These are phyloP conservation scores for Seriola aureovittata DNA, from an alignment of 2,113 vertebrate genomes.

Conservation along the genomic window DNA sequence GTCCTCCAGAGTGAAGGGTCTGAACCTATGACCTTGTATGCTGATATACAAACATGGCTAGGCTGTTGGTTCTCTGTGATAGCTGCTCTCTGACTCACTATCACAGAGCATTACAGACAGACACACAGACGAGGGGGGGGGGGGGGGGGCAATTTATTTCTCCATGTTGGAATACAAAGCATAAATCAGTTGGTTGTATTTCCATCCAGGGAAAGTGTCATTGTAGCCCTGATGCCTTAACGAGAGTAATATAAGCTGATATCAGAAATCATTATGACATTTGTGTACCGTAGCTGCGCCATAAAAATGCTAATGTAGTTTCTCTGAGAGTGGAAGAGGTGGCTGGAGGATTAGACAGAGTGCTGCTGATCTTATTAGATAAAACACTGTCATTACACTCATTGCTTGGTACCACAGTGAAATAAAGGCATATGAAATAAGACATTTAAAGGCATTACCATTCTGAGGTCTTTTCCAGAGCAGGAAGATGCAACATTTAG, in stretches of 20 bases:
- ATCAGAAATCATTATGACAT: constrained; percentile 66
- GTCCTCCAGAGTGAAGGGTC: too few species aligned
- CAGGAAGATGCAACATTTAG: not conserved
- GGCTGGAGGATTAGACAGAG: constrained; percentile 36
- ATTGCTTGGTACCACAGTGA: not conserved
- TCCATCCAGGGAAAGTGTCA: constrained; percentile 33
- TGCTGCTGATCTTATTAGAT: constrained; percentile 57
- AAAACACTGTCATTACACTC: constrained; percentile 47
- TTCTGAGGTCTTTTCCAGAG: not conserved
- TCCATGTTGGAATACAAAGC: constrained; percentile 4
- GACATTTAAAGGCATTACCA: not conserved
- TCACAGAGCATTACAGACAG: not conserved
- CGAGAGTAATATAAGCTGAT: constrained; percentile 47
- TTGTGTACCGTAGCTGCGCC: constrained; percentile 40
- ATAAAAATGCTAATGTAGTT: constrained; percentile 71
- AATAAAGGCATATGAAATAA: not conserved
- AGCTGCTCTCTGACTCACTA: constrained; percentile 9
- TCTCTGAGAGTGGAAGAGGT: constrained; percentile 28
- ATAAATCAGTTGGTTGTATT: constrained; percentile 43
- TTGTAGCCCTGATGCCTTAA: constrained; percentile 40
- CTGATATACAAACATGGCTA: not conserved
- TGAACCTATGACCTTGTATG: not conserved
- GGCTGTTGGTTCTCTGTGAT: not conserved
- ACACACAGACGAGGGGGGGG: too few species aligned
- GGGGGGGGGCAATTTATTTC: constrained; percentile 9